A percentile compares a stretch with the other conserved stretches of the same genome.
These are phyloP conservation scores for Leucoraja erinaceus DNA, from an alignment of 2,113 vertebrate genomes.

Conservation along the genomic window DNA sequence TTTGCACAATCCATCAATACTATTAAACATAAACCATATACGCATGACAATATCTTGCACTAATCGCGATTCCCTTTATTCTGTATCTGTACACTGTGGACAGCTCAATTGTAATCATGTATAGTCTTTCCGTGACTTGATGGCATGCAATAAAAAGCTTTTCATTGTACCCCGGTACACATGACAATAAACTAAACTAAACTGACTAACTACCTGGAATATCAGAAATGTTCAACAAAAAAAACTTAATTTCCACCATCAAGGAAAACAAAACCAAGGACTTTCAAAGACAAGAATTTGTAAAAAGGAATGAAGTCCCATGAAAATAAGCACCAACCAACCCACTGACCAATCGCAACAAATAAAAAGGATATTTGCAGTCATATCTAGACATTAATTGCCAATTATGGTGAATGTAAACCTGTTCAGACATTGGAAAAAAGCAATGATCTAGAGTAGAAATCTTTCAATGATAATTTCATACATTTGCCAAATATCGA, in stretches of 20 bases:
- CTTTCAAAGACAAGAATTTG: not conserved
- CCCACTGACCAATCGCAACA: not conserved
- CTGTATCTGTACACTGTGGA: too few relatives aligned
- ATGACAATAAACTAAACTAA: too few relatives aligned
- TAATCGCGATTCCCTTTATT: too few relatives aligned
- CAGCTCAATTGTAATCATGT: too few relatives aligned
- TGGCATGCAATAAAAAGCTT: too few relatives aligned
- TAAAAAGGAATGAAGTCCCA: not conserved
- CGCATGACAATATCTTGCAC: not conserved
- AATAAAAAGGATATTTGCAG: not conserved
- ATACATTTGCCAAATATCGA: not conserved
- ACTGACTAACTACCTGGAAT: not conserved
- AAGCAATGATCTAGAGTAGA: not conserved
- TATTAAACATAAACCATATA: not conserved
- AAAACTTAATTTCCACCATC: not conserved
- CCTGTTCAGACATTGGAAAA: not conserved
- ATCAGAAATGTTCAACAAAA: not conserved
- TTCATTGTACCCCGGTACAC: too few relatives aligned
- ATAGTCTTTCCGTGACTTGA: too few relatives aligned
- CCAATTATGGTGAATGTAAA: not conserved
- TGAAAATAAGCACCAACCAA: not conserved
- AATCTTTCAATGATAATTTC: not conserved
- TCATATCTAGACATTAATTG: not conserved
- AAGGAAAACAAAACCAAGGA: not conserved
- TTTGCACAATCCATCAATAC: not conserved